These are phyloP conservation scores for Xenopus petersii DNA, from an alignment of 2,797 vertebrate species.

Conservation along the genomic window DNA sequence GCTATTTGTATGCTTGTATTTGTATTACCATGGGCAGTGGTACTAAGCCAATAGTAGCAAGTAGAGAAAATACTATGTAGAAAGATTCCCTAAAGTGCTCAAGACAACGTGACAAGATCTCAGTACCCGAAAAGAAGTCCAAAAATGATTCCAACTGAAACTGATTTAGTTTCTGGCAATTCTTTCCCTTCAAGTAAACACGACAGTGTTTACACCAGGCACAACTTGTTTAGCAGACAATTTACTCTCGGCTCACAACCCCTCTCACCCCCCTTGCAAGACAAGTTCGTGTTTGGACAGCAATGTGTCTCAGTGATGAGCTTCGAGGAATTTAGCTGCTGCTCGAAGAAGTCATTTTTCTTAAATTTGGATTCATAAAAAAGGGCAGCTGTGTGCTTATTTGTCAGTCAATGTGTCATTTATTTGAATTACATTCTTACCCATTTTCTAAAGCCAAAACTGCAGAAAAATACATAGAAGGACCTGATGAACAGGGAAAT, in stretches of 20 bases:
- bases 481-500: slow-evolving; percentile 34
- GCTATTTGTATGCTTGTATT: no score
- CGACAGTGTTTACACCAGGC: background rate
- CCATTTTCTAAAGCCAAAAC: slow-evolving; percentile 14
- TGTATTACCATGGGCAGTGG: no score
- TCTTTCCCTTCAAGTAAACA: background rate
- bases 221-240: slow-evolving; percentile 14
- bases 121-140: no score
- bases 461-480: slow-evolving; percentile 21
- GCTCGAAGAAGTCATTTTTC: slow-evolving; percentile 23
- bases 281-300: slow-evolving; percentile 29
- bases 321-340: slow-evolving; percentile 34
- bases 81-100: no score
- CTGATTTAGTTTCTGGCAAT: no score
- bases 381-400: slow-evolving; percentile 21
- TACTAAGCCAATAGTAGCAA: no score
- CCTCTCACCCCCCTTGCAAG: slow-evolving; percentile 9
- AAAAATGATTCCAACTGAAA: no score
- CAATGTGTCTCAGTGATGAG: slow-evolving; percentile 23
- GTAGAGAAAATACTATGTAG: no score
- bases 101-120: no score
- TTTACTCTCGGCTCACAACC: background rate
- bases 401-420: background rate
- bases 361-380: slow-evolving; percentile 12
- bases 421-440: slow-evolving; percentile 28